A percentile compares a stretch with the other conserved stretches of the same genome.
phyloP scores from a whole-genome alignment of 2,888 invertebrate genomes.

The Cephonodes hylas region DNA sequence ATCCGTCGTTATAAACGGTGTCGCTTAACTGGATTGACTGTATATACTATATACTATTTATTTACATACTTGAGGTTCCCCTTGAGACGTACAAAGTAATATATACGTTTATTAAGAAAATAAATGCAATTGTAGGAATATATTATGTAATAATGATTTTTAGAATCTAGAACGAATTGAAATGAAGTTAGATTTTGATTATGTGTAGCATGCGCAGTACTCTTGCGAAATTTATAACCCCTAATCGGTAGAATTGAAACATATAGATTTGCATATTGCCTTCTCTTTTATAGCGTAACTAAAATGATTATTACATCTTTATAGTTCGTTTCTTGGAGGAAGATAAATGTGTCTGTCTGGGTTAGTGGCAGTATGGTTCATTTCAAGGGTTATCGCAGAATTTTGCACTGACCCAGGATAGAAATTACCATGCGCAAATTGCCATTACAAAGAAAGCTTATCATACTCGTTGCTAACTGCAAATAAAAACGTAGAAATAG shows the following conservation, averaged over 20 bases:
- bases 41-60: too few species aligned
- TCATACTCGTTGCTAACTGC: background rate
- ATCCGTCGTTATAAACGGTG: too few species aligned
- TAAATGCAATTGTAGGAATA: background rate
- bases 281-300: slow-evolving; percentile 3
- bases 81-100: background rate
- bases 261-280: slow-evolving; percentile 7
- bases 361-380: slow-evolving; percentile 28
- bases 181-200: background rate
- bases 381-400: slow-evolving; percentile 39
- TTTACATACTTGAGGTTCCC: too few species aligned
- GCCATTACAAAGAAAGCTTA: slow-evolving; percentile 17
- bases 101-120: background rate
- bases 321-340: background rate
- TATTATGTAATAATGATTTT: background rate
- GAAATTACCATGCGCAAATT: slow-evolving; percentile 40
- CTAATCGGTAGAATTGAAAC: background rate
- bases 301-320: slow-evolving; percentile 14
- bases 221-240: background rate
- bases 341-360: slow-evolving; percentile 29
- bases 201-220: background rate
- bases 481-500: background rate
- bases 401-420: slow-evolving; percentile 33
- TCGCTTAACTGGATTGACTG: too few species aligned
- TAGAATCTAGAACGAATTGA: background rate